Conservation (phyloP, 2,888 invertebrate species). For the Torymus aiolomorphi region DNA sequence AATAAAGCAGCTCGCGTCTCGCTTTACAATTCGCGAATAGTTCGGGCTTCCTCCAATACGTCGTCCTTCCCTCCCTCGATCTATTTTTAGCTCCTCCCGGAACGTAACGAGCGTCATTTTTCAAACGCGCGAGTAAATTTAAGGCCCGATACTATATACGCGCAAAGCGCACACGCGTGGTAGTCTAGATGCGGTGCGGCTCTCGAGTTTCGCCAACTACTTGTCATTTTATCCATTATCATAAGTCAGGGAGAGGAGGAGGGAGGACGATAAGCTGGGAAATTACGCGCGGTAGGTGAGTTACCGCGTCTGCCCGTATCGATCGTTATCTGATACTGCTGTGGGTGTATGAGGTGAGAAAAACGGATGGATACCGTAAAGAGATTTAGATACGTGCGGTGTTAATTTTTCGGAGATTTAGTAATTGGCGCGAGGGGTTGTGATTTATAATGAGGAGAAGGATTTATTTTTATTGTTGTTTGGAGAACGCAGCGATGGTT, state of each 20-base stretch:
- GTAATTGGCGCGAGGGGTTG: too few species aligned
- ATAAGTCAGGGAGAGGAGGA: slow-evolving; percentile 14
- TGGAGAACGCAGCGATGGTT: too few species aligned
- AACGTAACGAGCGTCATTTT: not conserved
- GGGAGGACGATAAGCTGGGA: slow-evolving; percentile 33
- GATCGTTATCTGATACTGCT: slow-evolving; percentile 15
- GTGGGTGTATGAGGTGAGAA: not conserved
- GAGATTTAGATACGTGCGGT: not conserved
- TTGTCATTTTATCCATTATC: slow-evolving; percentile 40
- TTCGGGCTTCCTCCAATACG: too few species aligned
- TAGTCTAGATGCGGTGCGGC: not conserved
- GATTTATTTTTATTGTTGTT: too few species aligned
- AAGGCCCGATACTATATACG: too few species aligned
- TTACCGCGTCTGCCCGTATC: slow-evolving; percentile 7
- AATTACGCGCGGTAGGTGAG: slow-evolving; percentile 22
- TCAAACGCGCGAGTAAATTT: slow-evolving; percentile 19
- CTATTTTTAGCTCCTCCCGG: not conserved
- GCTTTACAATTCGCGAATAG: too few species aligned
- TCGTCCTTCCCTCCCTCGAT: not conserved
- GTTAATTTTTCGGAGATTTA: not conserved
- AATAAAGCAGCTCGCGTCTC: too few species aligned
- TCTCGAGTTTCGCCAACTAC: slow-evolving; percentile 29
- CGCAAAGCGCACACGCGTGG: not conserved
- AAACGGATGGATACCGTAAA: not conserved
- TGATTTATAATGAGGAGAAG: too few species aligned